Evolutionary conservation across 2,113 vertebrate species (phyloP), one percentile per base, ranked within the genome.

Genomic region (Falco punctatus): DNA sequence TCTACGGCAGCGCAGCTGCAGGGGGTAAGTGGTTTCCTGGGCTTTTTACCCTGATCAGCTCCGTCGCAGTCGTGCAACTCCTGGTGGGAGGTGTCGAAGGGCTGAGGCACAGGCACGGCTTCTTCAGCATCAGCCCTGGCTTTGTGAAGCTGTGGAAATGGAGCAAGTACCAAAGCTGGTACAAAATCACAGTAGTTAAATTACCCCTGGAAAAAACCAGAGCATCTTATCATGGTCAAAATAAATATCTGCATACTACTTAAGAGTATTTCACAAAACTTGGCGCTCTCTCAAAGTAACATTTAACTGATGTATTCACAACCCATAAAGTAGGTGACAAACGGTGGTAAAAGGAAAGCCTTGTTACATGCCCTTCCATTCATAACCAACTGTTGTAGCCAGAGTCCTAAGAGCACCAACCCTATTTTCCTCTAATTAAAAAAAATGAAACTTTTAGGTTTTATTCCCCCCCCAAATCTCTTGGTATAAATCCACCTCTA

Each of bases 161-260:
- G 5, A 70, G 74, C 13, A 11, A 54, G 10, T 3, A 20, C 11
- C 65, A 20, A 40, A 86, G 66, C n/a, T 13, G 5, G 7, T 19
- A 38, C 57, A 28, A 44, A 84, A n/a, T 0, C 3, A 0, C 6
- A 30, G 67, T 21, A 9, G 10, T 52, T 78, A 48, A 72, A 40
- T 11, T 44, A 44, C 40, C 44, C 67, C 38, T 9, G 51, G 6
- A 10, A 27, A 49, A 55, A 21, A 18, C 10, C 42, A 71, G 4
- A 21, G 40, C 58, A 11, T 32, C 42, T 61, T 51, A 14, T 3
- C 0, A 0, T 0, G 1, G 27, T 42, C 52, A 77, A 10, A 81
- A 23, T 11, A 54, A 61, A 30, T 28, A 21, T 7, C 48, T 26
- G 30, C 17, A 0, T 5, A 3, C 12, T 8, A 8, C 32, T 27